Conservation (phyloP, 2,797 vertebrate species). For the Capromys pilorides region DNA sequence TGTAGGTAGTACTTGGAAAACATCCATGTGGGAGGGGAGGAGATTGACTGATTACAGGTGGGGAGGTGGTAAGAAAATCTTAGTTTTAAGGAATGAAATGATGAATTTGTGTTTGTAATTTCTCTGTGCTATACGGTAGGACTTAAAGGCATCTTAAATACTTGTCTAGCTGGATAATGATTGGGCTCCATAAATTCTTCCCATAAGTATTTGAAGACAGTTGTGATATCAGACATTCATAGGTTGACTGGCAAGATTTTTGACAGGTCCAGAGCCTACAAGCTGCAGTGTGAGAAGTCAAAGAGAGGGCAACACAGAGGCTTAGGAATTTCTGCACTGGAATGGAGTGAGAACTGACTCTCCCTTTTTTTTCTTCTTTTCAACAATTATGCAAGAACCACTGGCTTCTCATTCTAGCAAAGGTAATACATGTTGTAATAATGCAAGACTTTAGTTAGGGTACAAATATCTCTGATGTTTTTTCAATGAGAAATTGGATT, state of each 20-base stretch:
- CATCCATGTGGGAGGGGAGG: background rate
- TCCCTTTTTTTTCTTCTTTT: background rate
- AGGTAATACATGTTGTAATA: constrained; percentile 19
- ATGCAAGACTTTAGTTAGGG: constrained; percentile 27
- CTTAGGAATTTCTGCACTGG: background rate
- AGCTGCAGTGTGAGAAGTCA: background rate
- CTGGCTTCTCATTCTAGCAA: constrained; percentile 34
- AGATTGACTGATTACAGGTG: background rate
- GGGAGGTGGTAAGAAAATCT: background rate
- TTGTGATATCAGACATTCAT: background rate
- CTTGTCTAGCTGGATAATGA: background rate
- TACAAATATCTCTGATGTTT: background rate
- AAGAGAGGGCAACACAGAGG: background rate
- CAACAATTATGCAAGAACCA: background rate
- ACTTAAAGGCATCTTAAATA: background rate
- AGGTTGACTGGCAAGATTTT: background rate
- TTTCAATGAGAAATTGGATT: constrained; percentile 45
- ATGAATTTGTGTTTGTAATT: background rate
- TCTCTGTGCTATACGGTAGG: background rate
- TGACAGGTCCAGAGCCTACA: background rate
- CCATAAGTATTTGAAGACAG: background rate
- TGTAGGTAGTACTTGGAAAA: background rate
- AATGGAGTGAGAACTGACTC: background rate
- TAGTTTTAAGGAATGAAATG: constrained; percentile 1
- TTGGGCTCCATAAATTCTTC: background rate